Evolutionary conservation across 1,140 invertebrate species (phyloP), one percentile per base, ranked within the genome.

Genomic region (Lerema accius): DNA sequence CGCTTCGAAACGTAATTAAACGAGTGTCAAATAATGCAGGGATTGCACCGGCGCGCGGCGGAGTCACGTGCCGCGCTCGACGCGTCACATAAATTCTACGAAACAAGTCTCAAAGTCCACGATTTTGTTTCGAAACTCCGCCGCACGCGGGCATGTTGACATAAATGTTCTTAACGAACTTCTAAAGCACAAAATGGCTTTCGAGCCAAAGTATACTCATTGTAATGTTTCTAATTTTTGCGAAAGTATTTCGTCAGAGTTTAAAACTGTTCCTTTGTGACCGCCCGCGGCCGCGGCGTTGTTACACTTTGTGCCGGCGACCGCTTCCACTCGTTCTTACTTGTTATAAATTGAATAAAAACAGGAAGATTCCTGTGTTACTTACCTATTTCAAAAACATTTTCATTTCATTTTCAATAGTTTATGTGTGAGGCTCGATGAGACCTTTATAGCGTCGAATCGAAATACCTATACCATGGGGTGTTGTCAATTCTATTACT

Each of bases 221-320:
- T 48, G 45, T 49, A 49, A 49, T 49, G 46, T 49, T 49, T 49
- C 46, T 49, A 49, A 49, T 49, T 49, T 49, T 49, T 49, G 46
- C 32, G 46, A 49, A 49, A 49, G 46, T 49, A 49, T 49, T 49
- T 49, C 46, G 46, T 49, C 46, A 48, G 45, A 49, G 46, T 49
- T 49, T 32, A 32, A 49, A 49, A 49, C 46, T 49, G 17, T 11
- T 49, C 46, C 45, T 48, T 48, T 48, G 45, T 48, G 45, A n/a
- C 23, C 23, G 45, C 43, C 17, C 10, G 43, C 43, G 15, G 45
- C 45, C 4, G 28, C 9, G 9, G 6, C 26, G 45, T 48, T 48
- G 45, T 23, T 48, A 26, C 26, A 48, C 45, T 48, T 48, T 26
- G 26, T 13, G 45, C 13, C 13, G 28, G 23, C 46, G 46, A 49